Evolutionary conservation across 2,113 vertebrate species (phyloP).

Genomic region (Rhea americana): DNA sequence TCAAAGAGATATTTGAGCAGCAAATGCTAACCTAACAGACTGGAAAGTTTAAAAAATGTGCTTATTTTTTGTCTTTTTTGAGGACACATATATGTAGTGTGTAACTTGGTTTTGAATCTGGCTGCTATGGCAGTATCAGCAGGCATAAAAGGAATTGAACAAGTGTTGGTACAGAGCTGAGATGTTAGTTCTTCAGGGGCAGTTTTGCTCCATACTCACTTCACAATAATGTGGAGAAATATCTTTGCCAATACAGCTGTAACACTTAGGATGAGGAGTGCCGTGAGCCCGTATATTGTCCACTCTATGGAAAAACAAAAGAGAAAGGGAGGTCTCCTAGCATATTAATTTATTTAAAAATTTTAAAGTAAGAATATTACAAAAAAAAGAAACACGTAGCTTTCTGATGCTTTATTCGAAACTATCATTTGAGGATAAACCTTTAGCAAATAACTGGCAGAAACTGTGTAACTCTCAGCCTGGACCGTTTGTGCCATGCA

Average conservation of each 20-base stretch:
- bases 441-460: background rate
- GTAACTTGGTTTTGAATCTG: background rate
- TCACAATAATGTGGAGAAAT: conserved; percentile 90
- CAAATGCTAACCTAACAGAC: background rate
- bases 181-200: background rate
- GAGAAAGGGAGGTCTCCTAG: background rate
- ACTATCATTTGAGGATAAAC: background rate
- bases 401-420: background rate
- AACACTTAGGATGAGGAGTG: conserved; percentile 88
- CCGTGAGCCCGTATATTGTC: conserved; percentile 93
- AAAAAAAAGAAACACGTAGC: background rate
- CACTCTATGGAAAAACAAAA: conserved; percentile 78
- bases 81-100: background rate
- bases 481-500: background rate
- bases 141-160: background rate
- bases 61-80: background rate
- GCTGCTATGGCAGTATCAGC: background rate
- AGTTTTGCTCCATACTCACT: conserved; percentile 80
- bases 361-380: background rate
- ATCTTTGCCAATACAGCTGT: conserved; percentile 91
- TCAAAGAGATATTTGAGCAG: background rate
- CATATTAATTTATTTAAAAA: background rate
- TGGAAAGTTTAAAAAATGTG: background rate
- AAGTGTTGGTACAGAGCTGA: background rate
- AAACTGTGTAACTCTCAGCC: background rate